These are phyloP conservation scores for Serripes groenlandicus DNA, from an alignment of 2,888 invertebrate species.

Conservation along the genomic window DNA sequence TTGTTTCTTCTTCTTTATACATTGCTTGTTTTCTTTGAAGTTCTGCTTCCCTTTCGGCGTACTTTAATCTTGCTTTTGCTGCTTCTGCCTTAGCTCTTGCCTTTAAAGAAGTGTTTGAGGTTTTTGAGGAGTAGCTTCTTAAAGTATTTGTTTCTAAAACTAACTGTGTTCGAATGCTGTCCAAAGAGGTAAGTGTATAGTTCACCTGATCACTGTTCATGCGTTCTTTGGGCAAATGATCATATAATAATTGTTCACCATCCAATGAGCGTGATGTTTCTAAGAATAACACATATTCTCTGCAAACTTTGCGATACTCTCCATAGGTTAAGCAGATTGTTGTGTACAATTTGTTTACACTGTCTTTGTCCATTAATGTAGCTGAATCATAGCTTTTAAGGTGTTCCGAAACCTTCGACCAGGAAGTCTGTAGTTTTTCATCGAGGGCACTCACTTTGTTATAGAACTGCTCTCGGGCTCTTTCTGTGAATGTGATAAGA, in stretches of 20 bases:
- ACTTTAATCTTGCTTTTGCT: too few relatives aligned
- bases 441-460: too few relatives aligned
- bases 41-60: too few relatives aligned
- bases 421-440: too few relatives aligned
- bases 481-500: too few relatives aligned
- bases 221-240: background rate
- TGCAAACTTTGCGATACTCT: background rate
- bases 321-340: background rate
- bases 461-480: too few relatives aligned
- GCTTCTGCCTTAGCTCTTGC: constrained; percentile 11
- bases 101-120: background rate
- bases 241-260: background rate
- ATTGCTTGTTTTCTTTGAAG: too few relatives aligned
- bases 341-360: background rate
- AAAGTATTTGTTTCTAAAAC: background rate
- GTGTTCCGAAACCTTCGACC: too few relatives aligned
- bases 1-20: background rate
- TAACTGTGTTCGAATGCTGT: background rate
- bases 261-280: background rate
- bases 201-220: background rate
- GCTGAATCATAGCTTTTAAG: too few relatives aligned
- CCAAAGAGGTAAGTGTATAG: background rate
- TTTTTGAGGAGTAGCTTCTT: background rate
- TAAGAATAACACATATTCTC: background rate
- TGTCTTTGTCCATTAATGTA: too few relatives aligned